Evolutionary conservation across 2,888 invertebrate species (phyloP), one percentile per base, ranked within the genome.

Genomic region (Agriopis leucophaearia): DNA sequence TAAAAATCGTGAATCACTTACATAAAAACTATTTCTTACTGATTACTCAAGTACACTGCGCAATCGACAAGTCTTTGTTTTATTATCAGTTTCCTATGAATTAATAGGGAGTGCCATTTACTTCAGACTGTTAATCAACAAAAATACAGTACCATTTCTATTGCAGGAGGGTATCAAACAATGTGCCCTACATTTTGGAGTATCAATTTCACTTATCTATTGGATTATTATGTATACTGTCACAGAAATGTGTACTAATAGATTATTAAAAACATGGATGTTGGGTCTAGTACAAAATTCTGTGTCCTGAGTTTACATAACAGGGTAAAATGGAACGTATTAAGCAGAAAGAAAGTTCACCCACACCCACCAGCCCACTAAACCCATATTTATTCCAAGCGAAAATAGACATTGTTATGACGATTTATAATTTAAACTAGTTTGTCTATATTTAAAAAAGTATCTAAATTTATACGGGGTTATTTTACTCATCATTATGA

Each of bases 41-140:
- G 47, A 36, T 58, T 40, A 10, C 62, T 44, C 38, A 45, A 27
- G 16, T 9, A 9, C n/a, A 62, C 47, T 18, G 9, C 12, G 36
- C 48, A 65, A 48, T n/a, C 9, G 9, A 51, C 8, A 48, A 61
- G 18, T 47, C 44, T 27, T 60, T 47, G 54, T 60, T 57, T 61
- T 50, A 12, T 63, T 51, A 51, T 60, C 45, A 44, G 40, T 47
- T 52, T 45, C 42, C 51, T 54, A 42, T 47, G 5, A 36, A 48
- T 51, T 10, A 50, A 35, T 54, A 60, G 58, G 62, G 64, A 57
- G 64, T 69, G 64, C 35, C 63, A 56, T 50, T 45, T 40, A 40
- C 12, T 54, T 15, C 47, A 62, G 12, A n/a, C 35, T 42, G 38
- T 38, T 64, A 60, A 68, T 68, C 55, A 61, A 15, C 40, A 42